Evolutionary conservation across 1,140 invertebrate genomes (phyloP).

Genomic region (Scylla paramamosain): DNA sequence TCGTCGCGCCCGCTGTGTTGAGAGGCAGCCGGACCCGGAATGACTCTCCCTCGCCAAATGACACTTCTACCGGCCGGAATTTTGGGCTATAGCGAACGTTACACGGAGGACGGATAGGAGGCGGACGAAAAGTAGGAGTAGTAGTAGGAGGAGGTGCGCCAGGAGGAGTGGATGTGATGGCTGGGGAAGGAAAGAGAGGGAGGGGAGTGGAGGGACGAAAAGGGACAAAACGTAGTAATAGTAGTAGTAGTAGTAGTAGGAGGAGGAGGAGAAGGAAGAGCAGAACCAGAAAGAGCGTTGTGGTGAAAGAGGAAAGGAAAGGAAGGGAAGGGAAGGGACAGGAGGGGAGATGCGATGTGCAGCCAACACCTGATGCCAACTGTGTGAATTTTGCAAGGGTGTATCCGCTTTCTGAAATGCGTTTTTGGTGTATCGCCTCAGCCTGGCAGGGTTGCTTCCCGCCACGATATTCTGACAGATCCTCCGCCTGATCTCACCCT

Average conservation of each 20-base stretch:
- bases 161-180: not conserved
- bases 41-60: not conserved
- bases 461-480: not conserved
- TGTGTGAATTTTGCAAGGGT: not conserved
- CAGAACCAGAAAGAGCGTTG: no score
- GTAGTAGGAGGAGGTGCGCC: not conserved
- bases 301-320: no score
- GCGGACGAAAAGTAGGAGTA: not conserved
- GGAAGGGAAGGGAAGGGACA: not conserved
- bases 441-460: not conserved
- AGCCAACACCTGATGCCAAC: not conserved
- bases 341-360: not conserved
- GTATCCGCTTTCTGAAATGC: not conserved
- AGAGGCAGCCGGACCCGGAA: not conserved
- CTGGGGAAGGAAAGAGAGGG: not conserved
- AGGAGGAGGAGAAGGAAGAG: no score
- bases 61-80: not conserved
- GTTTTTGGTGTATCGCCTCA: constrained; percentile 1
- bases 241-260: no score
- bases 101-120: not conserved
- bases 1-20: not conserved
- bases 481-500: not conserved
- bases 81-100: not conserved
- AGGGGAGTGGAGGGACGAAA: no score
- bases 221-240: no score